Evolutionary conservation across 2,888 invertebrate species (phyloP).

Genomic region (Conops quadrifasciatus): DNA sequence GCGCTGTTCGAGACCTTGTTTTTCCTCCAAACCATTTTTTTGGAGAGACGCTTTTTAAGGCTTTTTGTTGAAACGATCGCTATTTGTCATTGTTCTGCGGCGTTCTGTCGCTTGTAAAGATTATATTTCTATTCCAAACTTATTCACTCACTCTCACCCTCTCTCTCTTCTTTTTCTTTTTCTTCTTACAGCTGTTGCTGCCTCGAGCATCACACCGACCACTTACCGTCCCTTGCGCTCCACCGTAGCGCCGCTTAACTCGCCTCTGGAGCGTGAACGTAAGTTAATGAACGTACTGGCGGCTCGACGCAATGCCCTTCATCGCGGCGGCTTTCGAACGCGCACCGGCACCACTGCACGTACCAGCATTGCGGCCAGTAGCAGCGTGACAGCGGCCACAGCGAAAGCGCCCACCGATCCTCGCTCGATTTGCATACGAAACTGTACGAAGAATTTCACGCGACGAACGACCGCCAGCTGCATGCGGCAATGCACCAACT

Average conservation of each 20-base stretch:
- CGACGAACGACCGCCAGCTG: slow-evolving; percentile 64
- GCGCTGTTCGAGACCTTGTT: too few relatives aligned
- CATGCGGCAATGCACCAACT: slow-evolving; percentile 62
- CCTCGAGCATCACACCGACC: slow-evolving; percentile 50
- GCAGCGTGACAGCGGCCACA: slow-evolving; percentile 53
- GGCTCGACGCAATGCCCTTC: slow-evolving; percentile 70
- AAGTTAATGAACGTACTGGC: slow-evolving; percentile 71
- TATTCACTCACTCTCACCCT: neutral
- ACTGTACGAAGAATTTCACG: slow-evolving; percentile 65
- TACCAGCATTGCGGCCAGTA: slow-evolving; percentile 48
- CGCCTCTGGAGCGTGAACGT: slow-evolving; percentile 67
- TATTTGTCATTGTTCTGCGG: too few relatives aligned
- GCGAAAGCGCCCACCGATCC: slow-evolving; percentile 60
- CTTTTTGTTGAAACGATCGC: too few relatives aligned
- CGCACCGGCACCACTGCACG: slow-evolving; percentile 57
- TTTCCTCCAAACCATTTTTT: too few relatives aligned
- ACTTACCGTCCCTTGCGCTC: slow-evolving; percentile 55
- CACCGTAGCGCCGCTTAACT: slow-evolving; percentile 49
- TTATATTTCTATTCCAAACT: too few relatives aligned
- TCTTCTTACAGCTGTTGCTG: slow-evolving; percentile 47
- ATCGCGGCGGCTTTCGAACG: slow-evolving; percentile 68
- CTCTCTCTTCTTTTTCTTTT: neutral
- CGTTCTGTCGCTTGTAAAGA: too few relatives aligned
- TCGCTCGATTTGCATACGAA: slow-evolving; percentile 60
- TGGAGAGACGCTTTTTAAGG: too few relatives aligned